Evolutionary conservation across 2,113 vertebrate species (phyloP), one percentile per base, ranked within the genome.

Genomic region (Chionomys nivalis): DNA sequence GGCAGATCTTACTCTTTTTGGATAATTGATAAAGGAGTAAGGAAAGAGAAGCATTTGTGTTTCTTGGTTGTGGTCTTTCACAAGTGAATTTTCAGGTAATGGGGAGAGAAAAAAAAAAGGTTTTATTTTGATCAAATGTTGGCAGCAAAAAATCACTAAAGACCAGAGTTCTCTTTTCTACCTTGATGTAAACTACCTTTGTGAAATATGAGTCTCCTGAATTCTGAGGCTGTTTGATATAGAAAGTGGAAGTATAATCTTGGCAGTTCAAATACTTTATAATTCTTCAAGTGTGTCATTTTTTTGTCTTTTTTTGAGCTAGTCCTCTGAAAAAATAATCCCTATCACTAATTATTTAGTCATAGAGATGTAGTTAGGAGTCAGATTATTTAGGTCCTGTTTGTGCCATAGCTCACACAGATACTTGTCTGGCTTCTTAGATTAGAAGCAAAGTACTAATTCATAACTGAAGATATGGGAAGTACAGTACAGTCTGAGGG

Each of bases 41-140:
- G 3, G 31, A 31, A 79, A 72, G 8, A 66, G 63, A 81, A 76
- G 11, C 24, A 33, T 96, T 96, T 94, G 58, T 92, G 33, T 94
- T 95, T 97, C 86, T 88, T 96, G 61, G 83, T 92, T 94, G 95
- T 86, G 76, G 70, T 85, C 42, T 83, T n/a, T 89, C 28, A n/a
- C 73, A 87, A 93, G 66, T 96, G 72, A 95, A 68, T 93, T 87
- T 96, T 83, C 52, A 81, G 72, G 52, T 66, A 94, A 90, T 92
- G 44, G n/a, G 79, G 72, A 94, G 68, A 42, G 47, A 61, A 82
- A 61, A 55, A 61, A 82, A 61, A 55, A 68, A 90, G 76, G 73
- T 79, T 94, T 70, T 96, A 82, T 95, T 98, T 94, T 79, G 83
- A 77, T 90, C 33, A 96, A 23, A 72, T 93, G 39, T 91, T 96